Evolutionary conservation across 2,888 invertebrate species (phyloP).

Genomic region (Ceraclea dissimilis): DNA sequence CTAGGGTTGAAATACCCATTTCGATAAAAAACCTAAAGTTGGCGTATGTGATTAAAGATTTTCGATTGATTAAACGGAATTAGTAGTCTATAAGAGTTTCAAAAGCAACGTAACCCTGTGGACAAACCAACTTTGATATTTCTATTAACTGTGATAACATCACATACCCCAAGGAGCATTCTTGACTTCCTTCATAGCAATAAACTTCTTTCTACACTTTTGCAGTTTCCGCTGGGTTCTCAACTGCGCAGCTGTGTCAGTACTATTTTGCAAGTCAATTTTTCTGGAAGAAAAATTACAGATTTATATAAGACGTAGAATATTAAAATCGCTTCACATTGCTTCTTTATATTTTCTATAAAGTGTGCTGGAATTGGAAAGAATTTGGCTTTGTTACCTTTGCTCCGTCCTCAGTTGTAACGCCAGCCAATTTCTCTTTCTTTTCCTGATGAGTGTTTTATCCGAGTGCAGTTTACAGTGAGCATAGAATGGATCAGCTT

Average conservation of each 20-base stretch:
- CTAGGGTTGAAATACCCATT: too few species aligned
- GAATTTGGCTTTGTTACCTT: conserved; percentile 33
- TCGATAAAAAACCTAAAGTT: too few species aligned
- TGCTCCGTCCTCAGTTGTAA: conserved; percentile 73
- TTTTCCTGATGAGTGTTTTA: conserved; percentile 72
- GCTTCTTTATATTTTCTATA: not conserved
- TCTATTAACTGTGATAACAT: too few species aligned
- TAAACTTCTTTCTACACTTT: conserved; percentile 79
- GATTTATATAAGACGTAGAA: not conserved
- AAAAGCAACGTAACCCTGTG: too few species aligned
- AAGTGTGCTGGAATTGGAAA: not conserved
- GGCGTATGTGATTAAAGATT: too few species aligned
- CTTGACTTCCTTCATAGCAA: conserved; percentile 62
- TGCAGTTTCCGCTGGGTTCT: conserved; percentile 74
- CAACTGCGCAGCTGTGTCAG: conserved; percentile 59
- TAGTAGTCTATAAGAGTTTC: too few species aligned
- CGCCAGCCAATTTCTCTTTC: conserved; percentile 79
- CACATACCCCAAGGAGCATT: conserved; percentile 76
- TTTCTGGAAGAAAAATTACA: conserved; percentile 33
- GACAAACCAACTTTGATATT: too few species aligned
- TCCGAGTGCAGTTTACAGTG: conserved; percentile 95
- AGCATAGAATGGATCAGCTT: conserved; percentile 95
- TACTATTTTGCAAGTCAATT: conserved; percentile 53
- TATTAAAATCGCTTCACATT: not conserved
- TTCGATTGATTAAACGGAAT: too few species aligned